Conservation (phyloP, 2,113 vertebrate genomes). For the Istiophorus platypterus region DNA sequence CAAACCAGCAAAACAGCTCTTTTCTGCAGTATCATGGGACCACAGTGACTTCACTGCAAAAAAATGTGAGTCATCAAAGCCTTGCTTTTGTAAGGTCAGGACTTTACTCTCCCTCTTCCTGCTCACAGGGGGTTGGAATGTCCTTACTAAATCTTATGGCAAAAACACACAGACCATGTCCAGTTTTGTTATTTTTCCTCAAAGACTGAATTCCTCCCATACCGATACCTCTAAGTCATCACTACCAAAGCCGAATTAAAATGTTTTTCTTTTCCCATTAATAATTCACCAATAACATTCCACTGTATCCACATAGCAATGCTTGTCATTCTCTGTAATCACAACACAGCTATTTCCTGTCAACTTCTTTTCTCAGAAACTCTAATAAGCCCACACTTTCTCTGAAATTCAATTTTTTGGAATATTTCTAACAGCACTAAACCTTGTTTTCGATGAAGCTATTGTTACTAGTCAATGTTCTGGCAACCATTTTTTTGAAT, state of each 20-base stretch:
- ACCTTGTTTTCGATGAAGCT: slow-evolving; percentile 1
- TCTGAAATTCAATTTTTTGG: not conserved
- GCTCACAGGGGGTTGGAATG: slow-evolving; percentile 71
- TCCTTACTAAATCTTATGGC: slow-evolving; percentile 49
- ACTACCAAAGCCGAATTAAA: slow-evolving; percentile 35
- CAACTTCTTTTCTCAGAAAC: slow-evolving; percentile 20
- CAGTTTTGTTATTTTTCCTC: slow-evolving; percentile 67
- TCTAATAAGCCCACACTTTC: not conserved
- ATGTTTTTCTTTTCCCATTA: slow-evolving; percentile 22
- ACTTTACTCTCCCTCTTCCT: slow-evolving; percentile 46
- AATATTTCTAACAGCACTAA: slow-evolving; percentile 1
- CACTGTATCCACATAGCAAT: slow-evolving; percentile 25
- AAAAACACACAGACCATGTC: slow-evolving; percentile 71
- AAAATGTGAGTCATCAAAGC: slow-evolving; percentile 59
- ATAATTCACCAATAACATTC: slow-evolving; percentile 58
- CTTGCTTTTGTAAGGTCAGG: slow-evolving; percentile 9
- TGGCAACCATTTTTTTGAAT: not conserved
- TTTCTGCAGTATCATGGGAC: slow-evolving; percentile 31
- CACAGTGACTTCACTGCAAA: slow-evolving; percentile 67
- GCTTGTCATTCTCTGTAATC: slow-evolving; percentile 9
- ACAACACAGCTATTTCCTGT: slow-evolving; percentile 23
- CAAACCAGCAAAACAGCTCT: slow-evolving; percentile 34
- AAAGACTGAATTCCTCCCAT: slow-evolving; percentile 73
- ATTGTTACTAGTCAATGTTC: not conserved
- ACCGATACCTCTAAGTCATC: slow-evolving; percentile 60